phyloP scores from a whole-genome alignment of 2,113 vertebrate species.

The Perognathus longimembris region DNA sequence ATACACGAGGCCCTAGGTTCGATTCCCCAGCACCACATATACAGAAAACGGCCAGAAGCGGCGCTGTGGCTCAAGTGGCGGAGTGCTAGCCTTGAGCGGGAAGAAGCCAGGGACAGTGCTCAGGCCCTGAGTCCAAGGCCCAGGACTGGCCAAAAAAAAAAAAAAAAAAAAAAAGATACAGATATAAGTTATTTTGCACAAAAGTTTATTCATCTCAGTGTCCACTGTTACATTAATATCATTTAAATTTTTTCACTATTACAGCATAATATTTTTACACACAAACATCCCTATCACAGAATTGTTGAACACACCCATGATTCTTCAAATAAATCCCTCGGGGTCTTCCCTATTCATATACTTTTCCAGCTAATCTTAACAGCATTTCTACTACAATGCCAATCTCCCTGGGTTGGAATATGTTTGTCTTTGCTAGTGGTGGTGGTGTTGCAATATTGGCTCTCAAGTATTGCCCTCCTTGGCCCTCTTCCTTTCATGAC shows the following conservation, averaged over 20 bases:
- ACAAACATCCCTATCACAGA: background rate
- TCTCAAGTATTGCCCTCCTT: constrained; percentile 30
- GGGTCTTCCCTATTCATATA: constrained; percentile 22
- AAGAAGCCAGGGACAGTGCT: too few species aligned
- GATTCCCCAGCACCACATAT: too few species aligned
- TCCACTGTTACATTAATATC: background rate
- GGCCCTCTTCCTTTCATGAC: constrained; percentile 42
- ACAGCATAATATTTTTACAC: background rate
- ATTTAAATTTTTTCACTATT: constrained; percentile 22
- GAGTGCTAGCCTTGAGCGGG: too few species aligned
- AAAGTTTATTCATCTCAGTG: background rate
- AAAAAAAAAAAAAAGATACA: too few species aligned
- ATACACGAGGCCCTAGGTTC: too few species aligned
- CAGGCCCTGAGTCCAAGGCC: too few species aligned
- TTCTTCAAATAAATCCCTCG: constrained; percentile 47
- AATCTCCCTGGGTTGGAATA: constrained; percentile 32
- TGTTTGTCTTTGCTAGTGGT: constrained; percentile 24
- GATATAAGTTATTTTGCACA: background rate
- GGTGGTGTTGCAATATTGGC: background rate
- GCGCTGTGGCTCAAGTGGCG: too few species aligned
- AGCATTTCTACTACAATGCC: constrained; percentile 31
- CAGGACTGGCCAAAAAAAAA: too few species aligned
- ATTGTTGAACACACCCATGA: background rate
- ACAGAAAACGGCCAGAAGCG: too few species aligned
- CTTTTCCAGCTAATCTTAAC: constrained; percentile 39